Conservation (phyloP, 2,113 vertebrate species). For the Arvicanthis niloticus region DNA sequence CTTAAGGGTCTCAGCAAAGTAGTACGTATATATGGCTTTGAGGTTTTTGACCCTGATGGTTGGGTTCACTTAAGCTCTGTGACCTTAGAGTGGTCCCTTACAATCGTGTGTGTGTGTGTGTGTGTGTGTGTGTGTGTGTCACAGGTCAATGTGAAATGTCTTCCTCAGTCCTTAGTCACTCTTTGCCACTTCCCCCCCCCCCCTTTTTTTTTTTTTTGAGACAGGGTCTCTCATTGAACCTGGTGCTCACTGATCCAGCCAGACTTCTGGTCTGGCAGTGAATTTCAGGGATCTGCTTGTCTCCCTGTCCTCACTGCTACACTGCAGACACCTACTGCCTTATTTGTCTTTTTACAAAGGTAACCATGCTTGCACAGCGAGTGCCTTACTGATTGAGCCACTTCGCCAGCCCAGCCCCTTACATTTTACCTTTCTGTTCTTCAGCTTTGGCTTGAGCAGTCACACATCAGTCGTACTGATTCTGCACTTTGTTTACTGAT, state of each 20-base stretch:
- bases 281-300: background rate
- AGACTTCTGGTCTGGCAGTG: background rate
- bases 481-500: background rate
- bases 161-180: background rate
- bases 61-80: background rate
- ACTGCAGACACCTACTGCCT: background rate
- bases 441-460: background rate
- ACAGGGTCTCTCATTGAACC: background rate
- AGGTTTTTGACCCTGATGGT: background rate
- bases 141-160: background rate
- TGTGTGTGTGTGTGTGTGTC: background rate
- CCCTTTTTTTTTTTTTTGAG: background rate
- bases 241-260: background rate
- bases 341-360: background rate
- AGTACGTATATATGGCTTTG: background rate
- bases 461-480: background rate
- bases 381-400: background rate
- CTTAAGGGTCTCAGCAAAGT: background rate
- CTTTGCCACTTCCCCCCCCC: background rate
- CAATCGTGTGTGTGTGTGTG: background rate
- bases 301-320: rapidly evolving
- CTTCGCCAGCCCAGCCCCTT: background rate
- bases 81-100: background rate
- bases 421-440: background rate
- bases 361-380: background rate